phyloP scores from a whole-genome alignment of 2,797 vertebrate species.

The Leucoraja ocellata region DNA sequence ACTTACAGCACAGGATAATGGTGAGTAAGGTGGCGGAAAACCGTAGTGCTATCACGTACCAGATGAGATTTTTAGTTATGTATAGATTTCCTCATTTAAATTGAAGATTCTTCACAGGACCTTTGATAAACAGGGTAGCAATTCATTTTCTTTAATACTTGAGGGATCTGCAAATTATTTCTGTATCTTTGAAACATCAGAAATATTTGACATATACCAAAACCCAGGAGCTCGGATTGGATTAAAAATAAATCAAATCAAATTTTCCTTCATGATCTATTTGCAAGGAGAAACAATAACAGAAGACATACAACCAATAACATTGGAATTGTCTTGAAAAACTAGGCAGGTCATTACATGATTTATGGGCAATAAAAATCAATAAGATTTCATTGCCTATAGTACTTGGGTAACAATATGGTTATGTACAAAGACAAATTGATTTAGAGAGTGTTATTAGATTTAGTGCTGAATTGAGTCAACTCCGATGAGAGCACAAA shows the following conservation, averaged over 20 bases:
- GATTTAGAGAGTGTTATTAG: neutral
- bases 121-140: neutral
- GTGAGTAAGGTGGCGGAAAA: too few relatives aligned
- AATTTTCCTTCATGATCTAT: constrained; percentile 17
- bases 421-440: constrained; percentile 17
- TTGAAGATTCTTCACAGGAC: neutral
- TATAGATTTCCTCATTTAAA: too few relatives aligned
- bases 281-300: constrained; percentile 15
- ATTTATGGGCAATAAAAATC: constrained; percentile 12
- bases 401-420: neutral
- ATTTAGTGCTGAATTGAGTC: neutral
- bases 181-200: neutral
- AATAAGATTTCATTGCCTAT: constrained; percentile 28
- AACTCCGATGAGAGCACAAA: neutral
- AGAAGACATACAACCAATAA: neutral
- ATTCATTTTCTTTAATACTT: neutral
- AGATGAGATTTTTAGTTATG: too few relatives aligned
- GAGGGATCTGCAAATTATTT: constrained; percentile 6
- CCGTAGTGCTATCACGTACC: too few relatives aligned
- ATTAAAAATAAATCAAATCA: neutral
- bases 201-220: neutral
- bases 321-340: neutral
- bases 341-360: neutral
- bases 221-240: neutral
- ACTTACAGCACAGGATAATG: too few relatives aligned